These are phyloP conservation scores for Pseudorectes ferrugineus DNA, from an alignment of 2,113 vertebrate species.

Conservation along the genomic window DNA sequence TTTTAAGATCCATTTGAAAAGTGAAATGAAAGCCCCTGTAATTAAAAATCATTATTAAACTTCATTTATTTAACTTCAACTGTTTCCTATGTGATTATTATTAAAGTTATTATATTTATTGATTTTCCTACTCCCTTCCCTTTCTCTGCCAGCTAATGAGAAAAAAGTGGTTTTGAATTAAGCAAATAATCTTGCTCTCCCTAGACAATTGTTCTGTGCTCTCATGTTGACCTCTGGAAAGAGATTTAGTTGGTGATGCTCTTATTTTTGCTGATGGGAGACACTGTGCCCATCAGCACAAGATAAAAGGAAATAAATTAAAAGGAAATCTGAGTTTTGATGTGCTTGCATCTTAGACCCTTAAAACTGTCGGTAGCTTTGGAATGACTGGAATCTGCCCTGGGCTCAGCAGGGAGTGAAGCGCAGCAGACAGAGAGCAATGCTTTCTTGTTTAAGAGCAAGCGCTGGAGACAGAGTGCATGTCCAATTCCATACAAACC, in stretches of 20 bases:
- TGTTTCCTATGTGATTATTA: conserved; percentile 35
- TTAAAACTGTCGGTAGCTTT: not conserved
- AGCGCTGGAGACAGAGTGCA: not conserved
- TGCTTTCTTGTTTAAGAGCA: not conserved
- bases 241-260: conserved; percentile 40
- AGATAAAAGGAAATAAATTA: conserved; percentile 26
- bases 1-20: conserved; percentile 49
- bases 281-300: not conserved
- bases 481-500: conserved; percentile 1
- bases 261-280: conserved; percentile 20
- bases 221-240: conserved; percentile 8
- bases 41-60: conserved; percentile 61
- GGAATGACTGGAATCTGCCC: conserved; percentile 53
- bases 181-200: conserved; percentile 15
- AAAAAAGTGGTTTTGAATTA: conserved; percentile 42
- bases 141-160: conserved; percentile 20
- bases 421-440: not conserved
- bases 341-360: conserved; percentile 16
- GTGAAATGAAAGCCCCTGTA: conserved; percentile 30
- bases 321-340: conserved; percentile 28
- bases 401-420: not conserved
- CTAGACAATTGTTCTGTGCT: not conserved
- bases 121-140: conserved; percentile 18
- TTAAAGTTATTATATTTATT: conserved; percentile 46
- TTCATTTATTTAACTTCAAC: conserved; percentile 54